These are phyloP conservation scores for Aphis gossypii DNA, from an alignment of 1,140 invertebrate genomes.

Conservation along the genomic window DNA sequence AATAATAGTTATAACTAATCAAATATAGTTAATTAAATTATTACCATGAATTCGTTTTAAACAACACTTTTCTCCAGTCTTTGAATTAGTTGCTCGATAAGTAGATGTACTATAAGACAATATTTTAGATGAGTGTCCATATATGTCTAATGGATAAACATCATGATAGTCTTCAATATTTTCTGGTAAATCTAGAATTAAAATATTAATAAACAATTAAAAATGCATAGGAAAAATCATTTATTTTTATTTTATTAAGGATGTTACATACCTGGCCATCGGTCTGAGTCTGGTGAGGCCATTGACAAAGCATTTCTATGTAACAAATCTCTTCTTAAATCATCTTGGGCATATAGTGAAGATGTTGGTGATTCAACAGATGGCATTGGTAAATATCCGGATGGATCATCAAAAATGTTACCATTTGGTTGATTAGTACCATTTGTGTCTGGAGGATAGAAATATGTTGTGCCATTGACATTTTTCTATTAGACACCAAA, in stretches of 20 bases:
- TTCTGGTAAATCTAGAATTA: slow-evolving; percentile 76
- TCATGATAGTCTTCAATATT: slow-evolving; percentile 91
- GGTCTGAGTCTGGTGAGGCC: slow-evolving; percentile 24
- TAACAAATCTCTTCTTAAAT: slow-evolving; percentile 51
- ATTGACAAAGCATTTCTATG: slow-evolving; percentile 52
- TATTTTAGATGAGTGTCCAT: slow-evolving; percentile 64
- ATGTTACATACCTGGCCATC: not conserved
- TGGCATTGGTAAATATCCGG: slow-evolving; percentile 48
- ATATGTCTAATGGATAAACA: slow-evolving; percentile 82
- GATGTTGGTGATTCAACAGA: slow-evolving; percentile 35
- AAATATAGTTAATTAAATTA: slow-evolving; percentile 43
- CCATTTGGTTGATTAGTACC: slow-evolving; percentile 16
- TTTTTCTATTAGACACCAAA: slow-evolving; percentile 28
- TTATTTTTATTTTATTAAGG: not conserved
- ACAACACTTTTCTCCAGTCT: slow-evolving; percentile 86
- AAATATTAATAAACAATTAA: slow-evolving; percentile 59
- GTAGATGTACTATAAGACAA: slow-evolving; percentile 78
- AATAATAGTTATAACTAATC: not conserved
- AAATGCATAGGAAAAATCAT: not conserved
- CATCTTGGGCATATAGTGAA: slow-evolving; percentile 44
- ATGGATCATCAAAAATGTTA: slow-evolving; percentile 41
- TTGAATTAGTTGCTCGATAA: slow-evolving; percentile 89
- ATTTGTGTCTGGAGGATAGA: slow-evolving; percentile 47
- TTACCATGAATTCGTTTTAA: slow-evolving; percentile 87
- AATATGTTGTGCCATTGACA: slow-evolving; percentile 49